Percentiles rank a stretch among this genome's conserved stretches.
These are phyloP conservation scores for Lottia gigantea DNA, from an alignment of 2,888 invertebrate genomes.

Conservation along the genomic window DNA sequence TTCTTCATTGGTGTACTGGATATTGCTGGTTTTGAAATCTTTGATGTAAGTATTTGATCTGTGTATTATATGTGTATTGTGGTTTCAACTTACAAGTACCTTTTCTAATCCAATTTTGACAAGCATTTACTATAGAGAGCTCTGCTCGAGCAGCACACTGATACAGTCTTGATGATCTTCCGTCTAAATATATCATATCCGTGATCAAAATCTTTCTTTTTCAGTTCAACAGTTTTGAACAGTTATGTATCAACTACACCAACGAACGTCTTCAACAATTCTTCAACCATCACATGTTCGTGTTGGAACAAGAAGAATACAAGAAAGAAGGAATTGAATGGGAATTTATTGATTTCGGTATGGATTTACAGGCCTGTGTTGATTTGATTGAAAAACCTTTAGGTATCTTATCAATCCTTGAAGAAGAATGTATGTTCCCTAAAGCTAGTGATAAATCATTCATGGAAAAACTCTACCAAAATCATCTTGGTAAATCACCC, in stretches of 20 bases:
- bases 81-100: no score
- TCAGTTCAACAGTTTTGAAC: constrained; percentile 96
- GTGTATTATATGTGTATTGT: no score
- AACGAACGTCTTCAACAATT: constrained; percentile 97
- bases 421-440: constrained; percentile 99
- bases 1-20: constrained; percentile 99
- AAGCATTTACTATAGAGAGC: no score
- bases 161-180: no score
- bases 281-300: constrained; percentile 98
- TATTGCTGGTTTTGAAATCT: constrained; percentile 99
- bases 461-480: constrained; percentile 97
- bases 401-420: constrained; percentile 99
- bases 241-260: constrained; percentile 97
- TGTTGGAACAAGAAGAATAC: constrained; percentile 96
- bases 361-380: constrained; percentile 94
- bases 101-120: no score
- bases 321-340: constrained; percentile 92
- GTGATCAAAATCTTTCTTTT: constrained; percentile 18
- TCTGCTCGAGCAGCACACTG: no score
- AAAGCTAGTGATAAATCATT: constrained; percentile 98
- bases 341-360: constrained; percentile 96
- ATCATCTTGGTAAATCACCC: constrained; percentile 91
- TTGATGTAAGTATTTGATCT: constrained; percentile 75
- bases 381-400: constrained; percentile 86
- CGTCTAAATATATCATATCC: no score